These are phyloP conservation scores for Solea solea DNA, from an alignment of 2,113 vertebrate genomes.

Conservation along the genomic window DNA sequence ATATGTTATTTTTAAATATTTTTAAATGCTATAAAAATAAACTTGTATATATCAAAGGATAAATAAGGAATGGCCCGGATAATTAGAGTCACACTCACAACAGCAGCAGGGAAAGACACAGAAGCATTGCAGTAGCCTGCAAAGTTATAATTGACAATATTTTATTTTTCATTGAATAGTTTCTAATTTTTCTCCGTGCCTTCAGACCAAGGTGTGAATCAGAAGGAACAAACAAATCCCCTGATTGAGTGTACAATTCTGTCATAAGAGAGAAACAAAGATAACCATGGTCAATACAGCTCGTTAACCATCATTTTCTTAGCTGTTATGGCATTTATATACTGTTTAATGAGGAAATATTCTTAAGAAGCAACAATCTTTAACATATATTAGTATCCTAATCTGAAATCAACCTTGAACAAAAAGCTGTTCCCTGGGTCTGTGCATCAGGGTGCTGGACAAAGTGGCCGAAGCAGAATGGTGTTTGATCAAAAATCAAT, in stretches of 20 bases:
- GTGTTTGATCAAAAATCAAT: constrained; percentile 73
- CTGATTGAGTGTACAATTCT: constrained; percentile 78
- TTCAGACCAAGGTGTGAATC: constrained; percentile 80
- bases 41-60: too few relatives aligned
- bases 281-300: constrained; percentile 69
- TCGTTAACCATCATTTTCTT: constrained; percentile 71
- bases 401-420: constrained; percentile 73
- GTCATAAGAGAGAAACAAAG: constrained; percentile 75
- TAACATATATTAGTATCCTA: constrained; percentile 80
- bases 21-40: too few relatives aligned
- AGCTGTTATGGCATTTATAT: constrained; percentile 81
- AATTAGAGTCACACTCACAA: too few relatives aligned
- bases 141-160: constrained; percentile 73
- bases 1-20: too few relatives aligned
- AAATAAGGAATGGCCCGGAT: too few relatives aligned
- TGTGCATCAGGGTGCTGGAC: constrained; percentile 74
- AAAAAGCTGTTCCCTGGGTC: constrained; percentile 73
- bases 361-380: constrained; percentile 78
- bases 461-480: constrained; percentile 72
- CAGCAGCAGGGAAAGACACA: neutral
- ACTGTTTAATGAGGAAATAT: constrained; percentile 78
- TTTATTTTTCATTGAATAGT: constrained; percentile 82
- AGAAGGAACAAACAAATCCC: constrained; percentile 80
- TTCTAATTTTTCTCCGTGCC: constrained; percentile 74
- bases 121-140: constrained; percentile 30